These are phyloP conservation scores for Gallinago undulata DNA, from an alignment of 2,113 vertebrate genomes.

Conservation along the genomic window DNA sequence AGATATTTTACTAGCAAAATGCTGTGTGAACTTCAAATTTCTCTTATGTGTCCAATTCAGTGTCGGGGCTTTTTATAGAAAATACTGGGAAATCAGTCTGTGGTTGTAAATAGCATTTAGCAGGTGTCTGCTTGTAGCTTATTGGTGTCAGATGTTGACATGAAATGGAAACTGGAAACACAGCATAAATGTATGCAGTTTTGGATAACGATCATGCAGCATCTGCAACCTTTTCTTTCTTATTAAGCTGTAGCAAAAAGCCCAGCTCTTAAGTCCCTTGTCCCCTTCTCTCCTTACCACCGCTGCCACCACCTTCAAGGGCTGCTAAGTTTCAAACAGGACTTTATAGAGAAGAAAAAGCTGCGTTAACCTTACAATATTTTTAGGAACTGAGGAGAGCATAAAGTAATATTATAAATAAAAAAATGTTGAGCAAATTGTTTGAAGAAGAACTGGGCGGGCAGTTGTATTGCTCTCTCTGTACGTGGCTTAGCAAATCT, in stretches of 20 bases:
- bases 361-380: neutral
- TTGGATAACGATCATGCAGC: neutral
- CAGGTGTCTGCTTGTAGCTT: neutral
- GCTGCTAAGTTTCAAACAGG: neutral
- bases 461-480: neutral
- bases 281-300: neutral
- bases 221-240: neutral
- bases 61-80: neutral
- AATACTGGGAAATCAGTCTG: neutral
- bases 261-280: neutral
- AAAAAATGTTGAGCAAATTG: accelerated
- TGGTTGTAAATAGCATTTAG: neutral
- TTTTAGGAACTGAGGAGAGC: neutral
- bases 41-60: neutral
- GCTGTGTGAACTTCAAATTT: neutral
- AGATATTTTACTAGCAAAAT: neutral
- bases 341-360: neutral
- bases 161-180: neutral
- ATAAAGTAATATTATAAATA: neutral
- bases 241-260: neutral
- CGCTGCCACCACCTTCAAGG: neutral
- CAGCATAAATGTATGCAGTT: accelerated
- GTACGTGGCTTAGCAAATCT: neutral
- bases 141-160: neutral
- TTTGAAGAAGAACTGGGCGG: neutral